phyloP scores from a whole-genome alignment of 2,113 vertebrate genomes.

The Ia io region DNA sequence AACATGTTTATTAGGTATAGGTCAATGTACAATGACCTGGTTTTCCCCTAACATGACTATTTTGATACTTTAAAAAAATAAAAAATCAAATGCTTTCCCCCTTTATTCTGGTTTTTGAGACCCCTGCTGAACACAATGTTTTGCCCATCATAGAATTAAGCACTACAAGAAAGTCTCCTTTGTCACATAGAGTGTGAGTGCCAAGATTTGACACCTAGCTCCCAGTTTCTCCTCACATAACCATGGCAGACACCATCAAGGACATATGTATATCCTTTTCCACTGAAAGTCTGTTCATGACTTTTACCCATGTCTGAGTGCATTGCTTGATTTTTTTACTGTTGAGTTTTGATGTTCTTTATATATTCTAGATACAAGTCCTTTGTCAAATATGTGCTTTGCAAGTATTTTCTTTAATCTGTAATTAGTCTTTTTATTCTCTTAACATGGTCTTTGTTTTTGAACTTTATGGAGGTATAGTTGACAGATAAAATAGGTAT shows the following conservation, averaged over 20 bases:
- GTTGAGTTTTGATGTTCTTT: neutral
- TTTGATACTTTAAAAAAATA: neutral
- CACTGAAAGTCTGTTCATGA: neutral
- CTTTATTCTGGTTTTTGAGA: neutral
- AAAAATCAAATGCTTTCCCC: neutral
- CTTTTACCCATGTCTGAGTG: neutral
- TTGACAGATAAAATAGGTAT: neutral
- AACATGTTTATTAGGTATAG: neutral
- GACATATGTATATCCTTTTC: neutral
- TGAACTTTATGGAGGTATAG: neutral
- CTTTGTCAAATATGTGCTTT: neutral
- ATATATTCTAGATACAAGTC: neutral
- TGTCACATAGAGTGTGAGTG: neutral
- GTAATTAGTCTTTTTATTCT: neutral
- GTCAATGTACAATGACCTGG: neutral
- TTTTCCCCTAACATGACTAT: neutral
- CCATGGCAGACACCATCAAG: neutral
- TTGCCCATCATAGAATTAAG: neutral
- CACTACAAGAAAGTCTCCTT: neutral
- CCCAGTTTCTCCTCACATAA: neutral
- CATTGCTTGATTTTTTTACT: neutral
- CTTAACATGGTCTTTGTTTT: neutral
- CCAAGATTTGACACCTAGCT: neutral
- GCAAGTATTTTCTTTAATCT: neutral
- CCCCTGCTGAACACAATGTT: neutral